Evolutionary conservation across 2,888 invertebrate genomes (phyloP).

Genomic region (Serripes groenlandicus): DNA sequence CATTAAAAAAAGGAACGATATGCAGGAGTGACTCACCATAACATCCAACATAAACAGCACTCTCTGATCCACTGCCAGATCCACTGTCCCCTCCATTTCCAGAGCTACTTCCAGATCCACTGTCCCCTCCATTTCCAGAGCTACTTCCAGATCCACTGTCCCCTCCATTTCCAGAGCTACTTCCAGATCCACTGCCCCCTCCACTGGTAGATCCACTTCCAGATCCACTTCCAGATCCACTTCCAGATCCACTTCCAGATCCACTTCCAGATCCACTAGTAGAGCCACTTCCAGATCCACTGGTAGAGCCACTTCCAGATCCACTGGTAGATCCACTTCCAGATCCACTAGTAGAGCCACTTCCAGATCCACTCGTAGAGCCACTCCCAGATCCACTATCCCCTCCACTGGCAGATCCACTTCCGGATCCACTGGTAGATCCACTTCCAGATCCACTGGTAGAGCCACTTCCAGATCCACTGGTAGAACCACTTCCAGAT

Average conservation of each 20-base stretch:
- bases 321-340: not conserved
- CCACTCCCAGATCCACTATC: not conserved
- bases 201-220: not conserved
- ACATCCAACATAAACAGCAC: no score
- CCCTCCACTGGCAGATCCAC: not conserved
- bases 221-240: not conserved
- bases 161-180: not conserved
- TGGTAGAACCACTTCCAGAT: not conserved
- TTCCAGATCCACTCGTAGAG: not conserved
- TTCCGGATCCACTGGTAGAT: not conserved
- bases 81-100: not conserved
- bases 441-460: not conserved
- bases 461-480: no score
- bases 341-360: not conserved
- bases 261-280: not conserved
- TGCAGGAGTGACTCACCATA: no score
- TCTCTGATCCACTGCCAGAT: not conserved
- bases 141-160: not conserved
- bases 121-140: not conserved
- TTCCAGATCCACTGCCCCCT: not conserved
- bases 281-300: not conserved
- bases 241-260: not conserved
- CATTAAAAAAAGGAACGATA: no score
- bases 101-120: not conserved
- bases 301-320: not conserved